Percentiles rank a stretch among this genome's conserved stretches.
Evolutionary conservation across 2,797 vertebrate species (phyloP).

Genomic region (Halcyon smyrnensis): DNA sequence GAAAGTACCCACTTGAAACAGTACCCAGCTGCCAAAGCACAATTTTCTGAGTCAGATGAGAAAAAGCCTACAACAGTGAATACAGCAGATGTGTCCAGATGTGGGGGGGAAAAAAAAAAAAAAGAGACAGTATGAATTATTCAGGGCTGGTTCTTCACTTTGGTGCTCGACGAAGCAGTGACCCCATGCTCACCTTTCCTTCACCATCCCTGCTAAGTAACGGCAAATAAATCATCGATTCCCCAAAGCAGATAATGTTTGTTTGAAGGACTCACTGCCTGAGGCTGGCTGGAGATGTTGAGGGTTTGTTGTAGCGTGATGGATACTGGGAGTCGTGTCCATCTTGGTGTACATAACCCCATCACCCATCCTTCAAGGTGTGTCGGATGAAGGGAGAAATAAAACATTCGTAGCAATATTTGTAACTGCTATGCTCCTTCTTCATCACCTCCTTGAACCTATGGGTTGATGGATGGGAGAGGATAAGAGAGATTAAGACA

Average conservation of each 20-base stretch:
- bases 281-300: not conserved
- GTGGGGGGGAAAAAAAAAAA: not conserved
- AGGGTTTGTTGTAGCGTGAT: fast-evolving
- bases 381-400: not conserved
- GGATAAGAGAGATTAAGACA: not conserved
- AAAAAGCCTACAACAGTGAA: fast-evolving
- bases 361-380: not conserved
- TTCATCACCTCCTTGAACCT: not conserved
- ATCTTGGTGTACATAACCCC: not conserved
- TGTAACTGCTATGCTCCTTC: not conserved
- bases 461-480: not conserved
- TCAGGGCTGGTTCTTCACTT: not conserved
- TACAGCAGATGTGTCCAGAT: conserved; percentile 48
- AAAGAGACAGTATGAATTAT: conserved; percentile 6
- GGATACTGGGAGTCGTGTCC: not conserved
- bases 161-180: fast-evolving
- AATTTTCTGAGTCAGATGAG: conserved; percentile 17
- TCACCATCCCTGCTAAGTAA: not conserved
- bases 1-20: conserved; percentile 55
- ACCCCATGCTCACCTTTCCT: not conserved
- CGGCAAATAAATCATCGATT: not conserved
- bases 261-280: not conserved
- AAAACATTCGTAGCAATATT: not conserved
- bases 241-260: not conserved
- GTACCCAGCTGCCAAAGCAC: conserved; percentile 29